Percentiles rank a stretch among this genome's conserved stretches.
Evolutionary conservation across 1,140 invertebrate genomes (phyloP).

Genomic region (Penaeus indicus): DNA sequence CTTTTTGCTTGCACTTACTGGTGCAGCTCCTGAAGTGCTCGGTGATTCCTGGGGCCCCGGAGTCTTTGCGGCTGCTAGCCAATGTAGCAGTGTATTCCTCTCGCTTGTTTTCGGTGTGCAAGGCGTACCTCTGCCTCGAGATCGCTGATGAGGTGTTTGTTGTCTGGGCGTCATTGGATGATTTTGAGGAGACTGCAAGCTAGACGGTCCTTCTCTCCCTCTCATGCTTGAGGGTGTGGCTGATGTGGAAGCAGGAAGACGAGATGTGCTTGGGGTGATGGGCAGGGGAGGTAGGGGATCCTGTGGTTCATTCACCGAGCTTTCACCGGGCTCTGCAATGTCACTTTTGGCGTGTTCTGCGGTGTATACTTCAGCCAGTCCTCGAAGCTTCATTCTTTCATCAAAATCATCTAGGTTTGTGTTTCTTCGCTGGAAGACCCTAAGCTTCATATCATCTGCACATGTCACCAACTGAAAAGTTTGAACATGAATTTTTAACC

Average conservation of each 20-base stretch:
- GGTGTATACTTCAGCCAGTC: slow-evolving; percentile 38
- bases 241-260: neutral
- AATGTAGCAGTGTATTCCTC: slow-evolving; percentile 55
- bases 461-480: slow-evolving; percentile 53
- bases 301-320: slow-evolving; percentile 13
- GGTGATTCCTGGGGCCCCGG: slow-evolving; percentile 31
- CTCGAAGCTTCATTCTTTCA: slow-evolving; percentile 42
- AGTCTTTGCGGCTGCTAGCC: slow-evolving; percentile 56
- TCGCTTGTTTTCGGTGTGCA: slow-evolving; percentile 60
- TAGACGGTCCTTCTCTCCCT: too few relatives aligned
- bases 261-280: slow-evolving; percentile 48
- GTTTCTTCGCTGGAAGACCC: slow-evolving; percentile 47
- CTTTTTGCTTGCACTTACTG: slow-evolving; percentile 53
- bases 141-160: slow-evolving; percentile 8
- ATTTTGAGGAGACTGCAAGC: neutral
- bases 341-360: neutral
- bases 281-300: slow-evolving; percentile 15
- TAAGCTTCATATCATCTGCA: slow-evolving; percentile 55
- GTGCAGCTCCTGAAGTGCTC: neutral
- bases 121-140: slow-evolving; percentile 34
- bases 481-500: neutral
- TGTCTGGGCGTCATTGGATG: slow-evolving; percentile 2
- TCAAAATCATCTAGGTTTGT: slow-evolving; percentile 48
- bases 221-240: slow-evolving; percentile 5
- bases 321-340: neutral